Base-by-base conservation (phyloP, 1,140 invertebrate genomes). In the Halyomorpha halys region DNA sequence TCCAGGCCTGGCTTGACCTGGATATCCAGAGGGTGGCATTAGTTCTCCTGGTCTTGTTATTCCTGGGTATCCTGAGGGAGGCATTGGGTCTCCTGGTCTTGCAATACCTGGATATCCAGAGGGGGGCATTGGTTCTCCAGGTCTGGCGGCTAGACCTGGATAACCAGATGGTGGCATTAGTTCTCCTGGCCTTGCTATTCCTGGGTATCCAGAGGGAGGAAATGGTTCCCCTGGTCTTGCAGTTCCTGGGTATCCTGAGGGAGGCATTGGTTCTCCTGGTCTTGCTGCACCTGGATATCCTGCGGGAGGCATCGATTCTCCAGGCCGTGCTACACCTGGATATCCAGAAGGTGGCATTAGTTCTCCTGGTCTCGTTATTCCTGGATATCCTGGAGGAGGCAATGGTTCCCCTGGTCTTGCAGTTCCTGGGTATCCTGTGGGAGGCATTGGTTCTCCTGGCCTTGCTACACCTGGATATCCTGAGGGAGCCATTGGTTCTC, bases 361-460 rank as follows among this genome's bases (percentile, higher is more conserved):
- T 30, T 60, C 64, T 54, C 63, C 63, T 62, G 64, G 64, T 19
- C 59, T 54, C 34, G 59, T 51, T 51, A 54, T 61, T 44, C 60
- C 1, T 44, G 23, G 23, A 11, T 54, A 65, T 62, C 61, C 56
- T 30, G 45, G 44, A 21, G 44, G 63, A 60, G 47, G 44, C 44
- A 54, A 30, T 61, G 59, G 8, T 45, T 30, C 27, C 8, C 27
- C 27, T 30, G 27, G 27, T 56, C 59, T 51, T 61, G 64, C 21
- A 64, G n/a, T n/a, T n/a, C n/a, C n/a, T n/a, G n/a, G n/a, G n/a
- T n/a, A n/a, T n/a, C n/a, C n/a, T n/a, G n/a, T n/a, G n/a, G n/a
- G n/a, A n/a, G n/a, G n/a, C n/a, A n/a, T n/a, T n/a, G n/a, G 62
- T 63, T 60, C 64, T 56, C 63, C 63, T 54, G 64, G 64, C 21